Percentiles rank a stretch among this genome's conserved stretches.
phyloP scores from a whole-genome alignment of 2,797 vertebrate genomes.

The Masticophis lateralis region DNA sequence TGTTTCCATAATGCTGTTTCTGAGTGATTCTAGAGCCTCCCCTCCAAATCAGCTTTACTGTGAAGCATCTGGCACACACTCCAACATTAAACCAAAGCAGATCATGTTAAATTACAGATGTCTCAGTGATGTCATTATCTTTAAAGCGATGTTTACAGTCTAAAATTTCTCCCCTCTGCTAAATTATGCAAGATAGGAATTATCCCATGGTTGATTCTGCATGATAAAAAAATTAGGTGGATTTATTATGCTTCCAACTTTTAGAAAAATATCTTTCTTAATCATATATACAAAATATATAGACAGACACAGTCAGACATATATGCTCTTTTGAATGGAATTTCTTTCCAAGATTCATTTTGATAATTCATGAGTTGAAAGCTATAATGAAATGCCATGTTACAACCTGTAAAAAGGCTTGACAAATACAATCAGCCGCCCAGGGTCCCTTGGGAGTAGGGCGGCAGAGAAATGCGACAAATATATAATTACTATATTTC shows the following conservation, averaged over 20 bases:
- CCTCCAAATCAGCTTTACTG: neutral
- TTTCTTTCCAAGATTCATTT: conserved; percentile 56
- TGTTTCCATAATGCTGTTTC: neutral
- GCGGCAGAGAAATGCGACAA: too few relatives aligned
- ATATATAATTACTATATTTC: conserved; percentile 56
- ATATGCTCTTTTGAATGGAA: conserved; percentile 51
- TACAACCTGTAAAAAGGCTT: conserved; percentile 66
- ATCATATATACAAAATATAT: neutral
- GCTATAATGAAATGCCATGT: conserved; percentile 62
- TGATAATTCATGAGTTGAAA: conserved; percentile 65
- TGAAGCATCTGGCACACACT: neutral
- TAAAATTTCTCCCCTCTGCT: neutral
- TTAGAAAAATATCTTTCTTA: neutral
- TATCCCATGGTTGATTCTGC: neutral
- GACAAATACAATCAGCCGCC: conserved; percentile 54
- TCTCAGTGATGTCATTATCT: neutral
- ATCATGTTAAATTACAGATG: neutral
- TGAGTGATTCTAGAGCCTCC: neutral
- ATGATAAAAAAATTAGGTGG: neutral
- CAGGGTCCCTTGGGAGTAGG: too few relatives aligned
- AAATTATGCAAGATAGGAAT: neutral
- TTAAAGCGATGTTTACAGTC: neutral
- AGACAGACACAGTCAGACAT: neutral
- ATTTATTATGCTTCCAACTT: neutral
- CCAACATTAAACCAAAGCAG: neutral